A percentile compares a stretch with the other conserved stretches of the same genome.
These are phyloP conservation scores for Salvator merianae DNA, from an alignment of 2,113 vertebrate genomes.

Conservation along the genomic window DNA sequence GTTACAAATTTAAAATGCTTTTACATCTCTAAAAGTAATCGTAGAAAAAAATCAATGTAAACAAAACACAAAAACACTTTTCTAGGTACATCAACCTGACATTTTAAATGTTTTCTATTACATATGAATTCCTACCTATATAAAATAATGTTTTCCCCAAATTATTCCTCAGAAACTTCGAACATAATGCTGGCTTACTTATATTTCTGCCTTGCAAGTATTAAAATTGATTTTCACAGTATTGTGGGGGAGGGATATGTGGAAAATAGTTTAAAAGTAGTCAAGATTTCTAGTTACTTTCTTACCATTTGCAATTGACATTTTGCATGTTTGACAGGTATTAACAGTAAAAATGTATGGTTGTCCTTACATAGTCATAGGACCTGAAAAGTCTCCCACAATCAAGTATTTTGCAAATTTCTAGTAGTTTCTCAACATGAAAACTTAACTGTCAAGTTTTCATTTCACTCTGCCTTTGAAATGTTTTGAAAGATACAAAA, in stretches of 20 bases:
- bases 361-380: conserved; percentile 44
- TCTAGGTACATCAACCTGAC: not conserved
- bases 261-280: conserved; percentile 46
- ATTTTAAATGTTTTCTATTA: conserved; percentile 40
- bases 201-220: conserved; percentile 26
- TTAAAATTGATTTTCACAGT: conserved; percentile 30
- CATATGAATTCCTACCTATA: conserved; percentile 36
- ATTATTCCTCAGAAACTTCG: conserved; percentile 32
- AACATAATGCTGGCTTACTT: not conserved
- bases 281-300: conserved; percentile 56
- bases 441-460: conserved; percentile 36
- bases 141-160: conserved; percentile 4
- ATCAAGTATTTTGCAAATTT: conserved; percentile 36
- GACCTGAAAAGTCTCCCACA: conserved; percentile 21
- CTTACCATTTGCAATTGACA: conserved; percentile 49
- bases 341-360: conserved; percentile 35
- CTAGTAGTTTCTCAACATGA: conserved; percentile 65
- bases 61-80: conserved; percentile 14
- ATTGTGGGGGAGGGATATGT: conserved; percentile 38
- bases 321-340: conserved; percentile 13
- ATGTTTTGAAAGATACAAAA: not conserved
- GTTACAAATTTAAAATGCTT: not conserved
- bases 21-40: conserved; percentile 25
- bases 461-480: not conserved
- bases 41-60: conserved; percentile 17